These are phyloP conservation scores for Mormyrus proboscirostris DNA, from an alignment of 2,797 vertebrate species.

Conservation along the genomic window DNA sequence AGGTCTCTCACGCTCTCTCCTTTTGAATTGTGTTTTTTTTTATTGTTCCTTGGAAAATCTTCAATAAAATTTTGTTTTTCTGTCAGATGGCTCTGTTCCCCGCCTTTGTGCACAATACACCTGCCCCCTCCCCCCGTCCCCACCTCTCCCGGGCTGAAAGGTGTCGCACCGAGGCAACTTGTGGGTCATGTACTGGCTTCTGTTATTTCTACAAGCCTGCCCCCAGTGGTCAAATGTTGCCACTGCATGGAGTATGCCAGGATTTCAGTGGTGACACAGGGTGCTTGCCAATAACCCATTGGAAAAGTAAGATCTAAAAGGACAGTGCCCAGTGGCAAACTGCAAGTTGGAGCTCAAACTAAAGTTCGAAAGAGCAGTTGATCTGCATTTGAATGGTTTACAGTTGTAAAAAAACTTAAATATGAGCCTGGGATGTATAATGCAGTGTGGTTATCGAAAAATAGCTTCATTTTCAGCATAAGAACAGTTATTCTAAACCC, in stretches of 20 bases:
- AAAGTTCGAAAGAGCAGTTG: neutral
- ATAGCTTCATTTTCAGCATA: neutral
- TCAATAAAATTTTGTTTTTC: neutral
- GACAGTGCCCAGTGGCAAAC: neutral
- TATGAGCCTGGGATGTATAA: neutral
- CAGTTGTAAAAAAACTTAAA: neutral
- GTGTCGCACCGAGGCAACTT: conserved; percentile 32
- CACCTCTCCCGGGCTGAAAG: neutral
- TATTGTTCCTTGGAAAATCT: neutral
- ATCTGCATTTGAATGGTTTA: neutral
- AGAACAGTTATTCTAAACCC: neutral
- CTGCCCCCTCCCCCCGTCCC: neutral
- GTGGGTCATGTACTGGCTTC: conserved; percentile 44
- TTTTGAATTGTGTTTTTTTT: neutral
- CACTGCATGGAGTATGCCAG: conserved; percentile 23
- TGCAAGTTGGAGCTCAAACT: neutral
- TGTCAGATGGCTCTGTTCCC: neutral
- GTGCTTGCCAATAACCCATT: neutral
- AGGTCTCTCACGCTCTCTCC: neutral
- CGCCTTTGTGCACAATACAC: neutral
- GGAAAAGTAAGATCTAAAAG: neutral
- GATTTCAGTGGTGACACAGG: neutral
- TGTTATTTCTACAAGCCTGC: conserved; percentile 18
- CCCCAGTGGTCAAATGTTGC: conserved; percentile 33
- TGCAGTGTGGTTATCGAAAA: neutral